Evolutionary conservation across 2,888 invertebrate genomes (phyloP).

Genomic region (Heliconius sara): DNA sequence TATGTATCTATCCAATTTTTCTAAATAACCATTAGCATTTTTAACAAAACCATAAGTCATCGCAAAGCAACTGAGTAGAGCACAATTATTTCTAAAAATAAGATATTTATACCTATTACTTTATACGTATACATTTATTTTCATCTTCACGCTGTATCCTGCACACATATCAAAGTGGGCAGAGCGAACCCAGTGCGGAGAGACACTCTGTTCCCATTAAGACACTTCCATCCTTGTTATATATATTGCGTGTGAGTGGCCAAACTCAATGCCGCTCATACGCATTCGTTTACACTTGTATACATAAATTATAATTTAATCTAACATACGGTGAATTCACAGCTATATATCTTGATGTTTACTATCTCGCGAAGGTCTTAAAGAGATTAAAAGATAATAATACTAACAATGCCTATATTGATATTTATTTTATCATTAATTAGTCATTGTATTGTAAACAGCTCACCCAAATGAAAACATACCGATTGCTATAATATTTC

Average conservation of each 20-base stretch:
- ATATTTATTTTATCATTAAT: slow-evolving; percentile 21
- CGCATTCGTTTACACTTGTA: background rate
- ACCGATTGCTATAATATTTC: background rate
- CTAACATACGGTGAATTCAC: background rate
- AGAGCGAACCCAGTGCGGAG: too few species aligned
- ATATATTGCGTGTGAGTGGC: too few species aligned
- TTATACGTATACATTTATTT: too few species aligned
- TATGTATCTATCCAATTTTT: background rate
- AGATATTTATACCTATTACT: too few species aligned
- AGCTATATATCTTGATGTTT: slow-evolving; percentile 15
- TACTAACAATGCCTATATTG: slow-evolving; percentile 10
- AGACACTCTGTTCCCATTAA: too few species aligned
- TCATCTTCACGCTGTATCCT: too few species aligned
- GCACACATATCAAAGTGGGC: too few species aligned
- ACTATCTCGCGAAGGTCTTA: slow-evolving; percentile 28
- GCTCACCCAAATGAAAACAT: slow-evolving; percentile 4
- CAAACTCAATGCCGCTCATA: too few species aligned
- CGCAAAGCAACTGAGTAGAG: too few species aligned
- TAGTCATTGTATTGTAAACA: slow-evolving; percentile 17
- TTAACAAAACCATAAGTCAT: too few species aligned
- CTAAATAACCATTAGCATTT: background rate
- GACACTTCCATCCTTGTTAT: too few species aligned
- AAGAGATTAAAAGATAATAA: slow-evolving; percentile 25
- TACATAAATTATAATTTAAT: slow-evolving; percentile 15
- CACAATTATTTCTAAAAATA: background rate